Evolutionary conservation across 2,888 invertebrate species (phyloP).

Genomic region (Yponomeuta sedellus): DNA sequence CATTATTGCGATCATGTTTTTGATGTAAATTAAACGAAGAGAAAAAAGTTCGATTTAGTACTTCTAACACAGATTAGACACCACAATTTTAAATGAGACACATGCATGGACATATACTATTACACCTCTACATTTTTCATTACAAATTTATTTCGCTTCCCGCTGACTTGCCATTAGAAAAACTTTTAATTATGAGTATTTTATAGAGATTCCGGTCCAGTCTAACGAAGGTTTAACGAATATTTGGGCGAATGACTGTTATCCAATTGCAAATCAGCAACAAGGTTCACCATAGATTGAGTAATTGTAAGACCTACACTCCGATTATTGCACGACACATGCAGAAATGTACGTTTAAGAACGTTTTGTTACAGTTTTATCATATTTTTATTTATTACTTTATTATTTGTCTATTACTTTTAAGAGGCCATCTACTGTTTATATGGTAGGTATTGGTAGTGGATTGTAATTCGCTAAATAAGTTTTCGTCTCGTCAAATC

Average conservation of each 20-base stretch:
- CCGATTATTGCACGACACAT: slow-evolving; percentile 72
- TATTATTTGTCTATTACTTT: slow-evolving; percentile 36
- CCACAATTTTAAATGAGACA: slow-evolving; percentile 73
- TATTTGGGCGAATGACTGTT: background rate
- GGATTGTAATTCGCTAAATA: slow-evolving; percentile 31
- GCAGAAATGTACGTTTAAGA: slow-evolving; percentile 65
- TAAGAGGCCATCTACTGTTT: slow-evolving; percentile 36
- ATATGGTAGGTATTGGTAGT: slow-evolving; percentile 26
- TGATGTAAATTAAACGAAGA: slow-evolving; percentile 10
- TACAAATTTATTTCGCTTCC: slow-evolving; percentile 46
- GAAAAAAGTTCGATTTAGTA: slow-evolving; percentile 38
- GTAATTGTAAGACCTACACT: slow-evolving; percentile 50
- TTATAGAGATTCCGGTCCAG: slow-evolving; percentile 31
- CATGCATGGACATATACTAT: slow-evolving; percentile 73
- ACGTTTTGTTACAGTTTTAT: slow-evolving; percentile 33
- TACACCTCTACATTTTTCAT: slow-evolving; percentile 58
- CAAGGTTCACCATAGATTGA: slow-evolving; percentile 47
- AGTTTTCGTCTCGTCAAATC: slow-evolving; percentile 41
- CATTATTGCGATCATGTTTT: background rate
- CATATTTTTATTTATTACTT: slow-evolving; percentile 13
- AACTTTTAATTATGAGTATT: slow-evolving; percentile 1
- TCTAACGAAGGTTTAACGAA: slow-evolving; percentile 31
- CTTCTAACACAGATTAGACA: slow-evolving; percentile 73
- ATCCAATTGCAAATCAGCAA: slow-evolving; percentile 46
- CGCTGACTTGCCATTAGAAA: slow-evolving; percentile 48